Evolutionary conservation across 2,113 vertebrate species (phyloP).

Genomic region (Danio rerio): DNA sequence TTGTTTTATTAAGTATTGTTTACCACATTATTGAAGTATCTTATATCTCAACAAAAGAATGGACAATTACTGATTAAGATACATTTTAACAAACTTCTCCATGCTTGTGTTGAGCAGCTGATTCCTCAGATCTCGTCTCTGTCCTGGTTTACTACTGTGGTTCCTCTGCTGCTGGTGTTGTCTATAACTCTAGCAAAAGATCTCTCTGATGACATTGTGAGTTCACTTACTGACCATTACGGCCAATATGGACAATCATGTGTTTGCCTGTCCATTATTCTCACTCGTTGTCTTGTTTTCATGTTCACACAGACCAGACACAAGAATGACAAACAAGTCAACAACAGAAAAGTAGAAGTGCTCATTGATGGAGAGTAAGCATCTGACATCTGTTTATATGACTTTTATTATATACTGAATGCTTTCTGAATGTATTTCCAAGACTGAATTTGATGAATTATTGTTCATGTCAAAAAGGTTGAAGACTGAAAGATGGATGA

Average conservation of each 20-base stretch:
- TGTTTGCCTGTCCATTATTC: not conserved
- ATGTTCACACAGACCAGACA: conserved; percentile 83
- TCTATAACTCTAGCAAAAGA: conserved; percentile 90
- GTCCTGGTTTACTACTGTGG: conserved; percentile 91
- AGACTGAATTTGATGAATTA: not conserved
- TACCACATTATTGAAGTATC: not conserved
- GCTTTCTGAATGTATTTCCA: not conserved
- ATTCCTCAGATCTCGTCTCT: conserved; percentile 92
- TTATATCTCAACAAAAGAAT: too few species aligned
- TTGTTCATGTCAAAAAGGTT: conserved; percentile 72
- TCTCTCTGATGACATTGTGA: conserved; percentile 90
- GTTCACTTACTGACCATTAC: conserved; percentile 35
- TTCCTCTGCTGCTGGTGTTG: conserved; percentile 88
- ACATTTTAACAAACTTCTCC: not conserved
- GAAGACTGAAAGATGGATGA: conserved; percentile 89
- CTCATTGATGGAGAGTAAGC: conserved; percentile 88
- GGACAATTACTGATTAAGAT: not conserved
- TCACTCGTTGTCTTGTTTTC: not conserved
- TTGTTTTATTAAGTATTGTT: not conserved
- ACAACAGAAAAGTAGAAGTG: conserved; percentile 86
- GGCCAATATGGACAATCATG: not conserved
- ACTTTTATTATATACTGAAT: conserved; percentile 5
- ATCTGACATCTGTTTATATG: not conserved
- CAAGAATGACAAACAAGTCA: conserved; percentile 88
- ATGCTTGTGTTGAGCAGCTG: conserved; percentile 76